phyloP scores from a whole-genome alignment of 2,113 vertebrate species.

The Epinephelus lanceolatus region DNA sequence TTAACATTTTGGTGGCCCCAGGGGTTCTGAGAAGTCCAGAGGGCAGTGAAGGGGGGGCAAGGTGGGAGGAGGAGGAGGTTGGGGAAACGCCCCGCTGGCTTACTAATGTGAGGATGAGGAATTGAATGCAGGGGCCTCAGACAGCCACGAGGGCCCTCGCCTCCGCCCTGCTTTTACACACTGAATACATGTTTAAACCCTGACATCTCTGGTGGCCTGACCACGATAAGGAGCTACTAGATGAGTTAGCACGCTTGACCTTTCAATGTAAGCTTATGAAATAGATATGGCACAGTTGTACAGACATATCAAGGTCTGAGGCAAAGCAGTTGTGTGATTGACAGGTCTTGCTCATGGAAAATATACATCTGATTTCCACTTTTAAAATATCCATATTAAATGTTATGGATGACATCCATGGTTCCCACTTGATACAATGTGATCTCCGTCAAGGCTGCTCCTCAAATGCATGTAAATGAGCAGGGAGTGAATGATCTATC shows the following conservation, averaged over 20 bases:
- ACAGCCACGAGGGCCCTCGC: slow-evolving; percentile 46
- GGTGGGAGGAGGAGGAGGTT: slow-evolving; percentile 29
- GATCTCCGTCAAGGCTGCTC: slow-evolving; percentile 64
- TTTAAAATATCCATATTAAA: slow-evolving; percentile 50
- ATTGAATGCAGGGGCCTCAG: slow-evolving; percentile 55
- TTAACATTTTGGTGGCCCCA: slow-evolving; percentile 76
- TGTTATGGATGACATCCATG: slow-evolving; percentile 37
- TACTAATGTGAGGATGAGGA: slow-evolving; percentile 67
- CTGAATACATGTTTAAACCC: slow-evolving; percentile 57
- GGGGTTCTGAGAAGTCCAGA: slow-evolving; percentile 52
- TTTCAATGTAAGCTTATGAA: slow-evolving; percentile 40
- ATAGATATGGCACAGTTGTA: slow-evolving; percentile 13
- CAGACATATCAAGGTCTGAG: slow-evolving; percentile 21
- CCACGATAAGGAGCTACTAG: slow-evolving; percentile 26
- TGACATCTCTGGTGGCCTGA: slow-evolving; percentile 37
- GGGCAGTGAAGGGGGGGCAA: slow-evolving; percentile 29
- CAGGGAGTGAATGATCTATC: slow-evolving; percentile 75
- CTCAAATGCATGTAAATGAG: slow-evolving; percentile 76
- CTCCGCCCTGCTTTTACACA: slow-evolving; percentile 48
- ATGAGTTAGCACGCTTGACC: slow-evolving; percentile 54
- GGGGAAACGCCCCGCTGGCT: slow-evolving; percentile 55
- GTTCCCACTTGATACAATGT: slow-evolving; percentile 51
- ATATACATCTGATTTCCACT: slow-evolving; percentile 30
- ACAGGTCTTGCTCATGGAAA: slow-evolving; percentile 30
- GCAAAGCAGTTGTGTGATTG: slow-evolving; percentile 36